A percentile compares a stretch with the other conserved stretches of the same genome.
phyloP scores from a whole-genome alignment of 1,140 invertebrate genomes.

The Drosophila nasuta region DNA sequence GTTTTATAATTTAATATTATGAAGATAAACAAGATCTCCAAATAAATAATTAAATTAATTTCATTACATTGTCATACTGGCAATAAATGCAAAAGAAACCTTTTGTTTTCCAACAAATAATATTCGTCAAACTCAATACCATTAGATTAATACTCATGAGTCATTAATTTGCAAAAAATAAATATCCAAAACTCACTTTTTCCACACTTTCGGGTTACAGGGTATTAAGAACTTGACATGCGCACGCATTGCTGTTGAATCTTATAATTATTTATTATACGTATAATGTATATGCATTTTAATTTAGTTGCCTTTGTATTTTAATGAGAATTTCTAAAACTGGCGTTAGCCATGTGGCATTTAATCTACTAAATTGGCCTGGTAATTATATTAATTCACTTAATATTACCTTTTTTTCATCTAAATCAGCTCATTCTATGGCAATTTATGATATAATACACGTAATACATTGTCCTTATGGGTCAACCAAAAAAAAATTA shows the following conservation, averaged over 20 bases:
- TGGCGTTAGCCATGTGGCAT: slow-evolving; percentile 57
- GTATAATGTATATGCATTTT: slow-evolving; percentile 42
- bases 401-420: slow-evolving; percentile 19
- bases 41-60: too few relatives aligned
- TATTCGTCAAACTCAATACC: too few relatives aligned
- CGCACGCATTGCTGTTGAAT: slow-evolving; percentile 37
- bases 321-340: slow-evolving; percentile 49
- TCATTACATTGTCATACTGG: too few relatives aligned
- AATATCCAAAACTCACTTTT: background rate
- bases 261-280: slow-evolving; percentile 67
- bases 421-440: slow-evolving; percentile 19
- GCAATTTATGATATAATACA: slow-evolving; percentile 21
- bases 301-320: slow-evolving; percentile 38
- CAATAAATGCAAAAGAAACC: too few relatives aligned
- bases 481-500: background rate
- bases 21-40: too few relatives aligned
- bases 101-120: too few relatives aligned
- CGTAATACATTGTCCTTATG: background rate
- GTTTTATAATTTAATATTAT: too few relatives aligned
- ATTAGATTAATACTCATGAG: too few relatives aligned
- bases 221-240: slow-evolving; percentile 8
- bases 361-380: slow-evolving; percentile 57
- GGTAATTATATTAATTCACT: slow-evolving; percentile 60
- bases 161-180: too few relatives aligned
- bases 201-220: background rate